Evolutionary conservation across 2,888 invertebrate genomes (phyloP).

Genomic region (Kuschelorhynchus macadamiae): DNA sequence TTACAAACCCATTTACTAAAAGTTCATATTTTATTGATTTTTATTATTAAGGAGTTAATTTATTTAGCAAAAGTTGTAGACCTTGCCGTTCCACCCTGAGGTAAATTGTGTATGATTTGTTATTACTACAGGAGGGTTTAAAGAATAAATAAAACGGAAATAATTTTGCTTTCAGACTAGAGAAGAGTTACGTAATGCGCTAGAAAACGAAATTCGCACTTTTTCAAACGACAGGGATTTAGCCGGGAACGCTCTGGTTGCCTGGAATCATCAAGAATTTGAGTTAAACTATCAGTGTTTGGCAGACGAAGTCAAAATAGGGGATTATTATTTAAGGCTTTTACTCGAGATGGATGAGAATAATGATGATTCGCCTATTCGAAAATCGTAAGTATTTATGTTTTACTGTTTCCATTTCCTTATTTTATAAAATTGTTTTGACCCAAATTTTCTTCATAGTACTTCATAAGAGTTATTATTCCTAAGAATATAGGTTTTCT

Average conservation of each 20-base stretch:
- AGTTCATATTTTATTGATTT: not conserved
- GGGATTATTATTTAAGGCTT: constrained; percentile 96
- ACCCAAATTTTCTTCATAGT: too few relatives aligned
- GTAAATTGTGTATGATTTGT: too few relatives aligned
- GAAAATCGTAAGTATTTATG: constrained; percentile 83
- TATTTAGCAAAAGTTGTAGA: too few relatives aligned
- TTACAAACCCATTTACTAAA: too few relatives aligned
- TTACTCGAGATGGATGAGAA: constrained; percentile 90
- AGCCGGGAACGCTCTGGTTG: constrained; percentile 83
- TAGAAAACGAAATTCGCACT: constrained; percentile 93
- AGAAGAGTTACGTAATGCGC: constrained; percentile 91
- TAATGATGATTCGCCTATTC: constrained; percentile 86
- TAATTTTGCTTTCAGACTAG: constrained; percentile 78
- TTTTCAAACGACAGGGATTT: constrained; percentile 93
- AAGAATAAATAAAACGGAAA: not conserved
- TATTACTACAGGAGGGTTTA: too few relatives aligned
- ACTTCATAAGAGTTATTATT: too few relatives aligned
- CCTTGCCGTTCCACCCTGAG: too few relatives aligned
- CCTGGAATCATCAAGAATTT: constrained; percentile 99
- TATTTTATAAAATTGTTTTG: not conserved
- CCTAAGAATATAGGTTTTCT: too few relatives aligned
- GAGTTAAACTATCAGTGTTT: constrained; percentile 95
- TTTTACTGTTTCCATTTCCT: not conserved
- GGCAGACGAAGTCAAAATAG: constrained; percentile 97
- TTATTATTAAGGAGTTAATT: not conserved